Base-by-base conservation (phyloP, 2,888 invertebrate species). In the Perdita meconis region DNA sequence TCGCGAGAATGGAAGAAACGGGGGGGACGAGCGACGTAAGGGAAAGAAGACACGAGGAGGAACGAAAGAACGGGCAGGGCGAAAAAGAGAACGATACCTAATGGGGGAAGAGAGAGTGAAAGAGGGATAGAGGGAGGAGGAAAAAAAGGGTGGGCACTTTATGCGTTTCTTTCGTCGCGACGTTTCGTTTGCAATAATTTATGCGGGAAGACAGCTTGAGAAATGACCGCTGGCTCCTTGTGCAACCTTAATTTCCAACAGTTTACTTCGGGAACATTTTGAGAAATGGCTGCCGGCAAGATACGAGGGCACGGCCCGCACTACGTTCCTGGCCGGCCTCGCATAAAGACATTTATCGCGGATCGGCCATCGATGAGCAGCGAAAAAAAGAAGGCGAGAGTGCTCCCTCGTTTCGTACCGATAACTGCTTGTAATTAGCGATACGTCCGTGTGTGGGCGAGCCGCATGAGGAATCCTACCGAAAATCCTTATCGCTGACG, bases 171-270 rank as follows among this genome's bases (percentile, higher is more conserved):
- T 90, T 89, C 87, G 87, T 85, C 86, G 87, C 85, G 85, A 87
- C 86, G 86, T 90, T 90, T 90, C 90, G 89, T 90, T 89, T 89
- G 90, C 89, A 90, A 90, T 90, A 90, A 90, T 89, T 90, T 90
- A 90, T 89, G 89, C 90, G 85, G 80, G 87, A 86, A 87, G 90
- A 90, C 90, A 90, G 90, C 87, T 90, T 90, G 90, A 90, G 89
- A 90, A 90, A 90, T 90, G 90, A 89, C 87, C 89, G 85, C 86
- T 88, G 88, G 90, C 90, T 90, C 87, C 90, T 89, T 89, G 90
- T 88, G 89, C 89, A 89, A 90, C 89, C 90, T 90, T 90, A 90
- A 90, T 90, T 90, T 90, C 90, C 90, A 90, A 90, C 90, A 90
- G 90, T 90, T 90, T 90, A 90, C 90, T 89, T 87, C 88, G 83